Conservation (phyloP, 2,888 invertebrate species). For the Buathra laborator region DNA sequence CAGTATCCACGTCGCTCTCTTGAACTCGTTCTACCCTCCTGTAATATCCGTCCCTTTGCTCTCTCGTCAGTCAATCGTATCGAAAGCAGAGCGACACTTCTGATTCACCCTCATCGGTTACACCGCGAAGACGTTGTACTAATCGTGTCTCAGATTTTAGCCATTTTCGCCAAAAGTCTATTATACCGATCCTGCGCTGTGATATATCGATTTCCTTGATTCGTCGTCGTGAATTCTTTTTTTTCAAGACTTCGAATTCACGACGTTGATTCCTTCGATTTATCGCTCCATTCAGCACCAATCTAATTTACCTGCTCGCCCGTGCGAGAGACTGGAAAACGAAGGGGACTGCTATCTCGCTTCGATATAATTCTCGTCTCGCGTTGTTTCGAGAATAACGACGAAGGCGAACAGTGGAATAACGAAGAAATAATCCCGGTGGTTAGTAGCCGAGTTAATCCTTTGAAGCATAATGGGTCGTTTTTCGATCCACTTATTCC, state of each 20-base stretch:
- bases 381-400: background rate
- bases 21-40: background rate
- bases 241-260: slow-evolving; percentile 5
- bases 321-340: background rate
- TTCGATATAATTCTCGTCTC: background rate
- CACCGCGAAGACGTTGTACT: background rate
- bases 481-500: no score
- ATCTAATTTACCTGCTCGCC: background rate
- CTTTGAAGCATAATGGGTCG: no score
- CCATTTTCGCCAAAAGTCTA: slow-evolving; percentile 16
- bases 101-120: slow-evolving; percentile 1
- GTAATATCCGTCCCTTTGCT: background rate
- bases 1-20: background rate
- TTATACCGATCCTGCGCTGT: slow-evolving; percentile 5
- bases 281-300: background rate
- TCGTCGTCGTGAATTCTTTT: slow-evolving; percentile 5
- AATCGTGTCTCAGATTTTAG: slow-evolving; percentile 15
- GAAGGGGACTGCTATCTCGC: background rate
- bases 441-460: slow-evolving; percentile 74
- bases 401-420: background rate
- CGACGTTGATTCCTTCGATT: background rate
- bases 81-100: background rate
- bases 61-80: background rate
- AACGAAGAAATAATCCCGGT: slow-evolving; percentile 76
- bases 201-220: slow-evolving; percentile 29